A percentile compares a stretch with the other conserved stretches of the same genome.
Evolutionary conservation across 92 coral and sea anemone genomes (phyloP).

Genomic region (Umimayanthus chanpuru): DNA sequence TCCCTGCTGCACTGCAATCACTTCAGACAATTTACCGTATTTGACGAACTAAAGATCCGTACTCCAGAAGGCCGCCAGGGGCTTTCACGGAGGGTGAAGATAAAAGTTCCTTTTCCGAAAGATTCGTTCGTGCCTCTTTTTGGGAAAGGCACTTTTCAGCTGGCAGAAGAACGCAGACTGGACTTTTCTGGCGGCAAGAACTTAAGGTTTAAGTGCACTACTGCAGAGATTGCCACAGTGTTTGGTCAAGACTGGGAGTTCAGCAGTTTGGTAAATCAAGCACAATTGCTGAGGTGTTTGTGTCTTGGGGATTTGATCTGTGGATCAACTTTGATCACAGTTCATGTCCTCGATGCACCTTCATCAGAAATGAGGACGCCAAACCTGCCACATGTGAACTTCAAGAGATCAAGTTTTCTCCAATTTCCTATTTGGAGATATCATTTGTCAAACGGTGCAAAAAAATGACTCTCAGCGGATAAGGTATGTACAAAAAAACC

Average conservation of each 20-base stretch:
- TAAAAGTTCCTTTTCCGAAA: not conserved
- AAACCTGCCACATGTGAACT: slow-evolving; percentile 9
- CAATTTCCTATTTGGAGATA: too few species aligned
- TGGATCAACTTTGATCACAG: slow-evolving; percentile 23
- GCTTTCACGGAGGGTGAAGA: too few species aligned
- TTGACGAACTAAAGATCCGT: too few species aligned
- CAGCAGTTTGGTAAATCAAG: not conserved
- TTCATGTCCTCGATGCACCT: slow-evolving; percentile 28
- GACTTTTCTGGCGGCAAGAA: not conserved
- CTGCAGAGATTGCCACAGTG: too few species aligned
- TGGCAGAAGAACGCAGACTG: not conserved
- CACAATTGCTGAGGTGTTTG: not conserved
- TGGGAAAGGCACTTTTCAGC: not conserved
- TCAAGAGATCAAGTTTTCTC: not conserved
- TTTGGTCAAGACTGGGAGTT: not conserved
- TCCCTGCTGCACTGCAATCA: too few species aligned
- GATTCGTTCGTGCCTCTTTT: not conserved
- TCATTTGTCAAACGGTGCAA: too few species aligned
- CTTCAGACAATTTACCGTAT: too few species aligned
- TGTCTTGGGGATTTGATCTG: slow-evolving; percentile 24
- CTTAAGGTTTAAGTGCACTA: too few species aligned
- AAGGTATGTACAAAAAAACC: too few species aligned
- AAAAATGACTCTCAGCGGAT: too few species aligned
- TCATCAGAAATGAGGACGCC: slow-evolving; percentile 6
- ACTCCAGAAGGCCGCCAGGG: not conserved